Evolutionary conservation across 2,888 invertebrate species (phyloP), one percentile per base, ranked within the genome.

Genomic region (Pterostichus madidus): DNA sequence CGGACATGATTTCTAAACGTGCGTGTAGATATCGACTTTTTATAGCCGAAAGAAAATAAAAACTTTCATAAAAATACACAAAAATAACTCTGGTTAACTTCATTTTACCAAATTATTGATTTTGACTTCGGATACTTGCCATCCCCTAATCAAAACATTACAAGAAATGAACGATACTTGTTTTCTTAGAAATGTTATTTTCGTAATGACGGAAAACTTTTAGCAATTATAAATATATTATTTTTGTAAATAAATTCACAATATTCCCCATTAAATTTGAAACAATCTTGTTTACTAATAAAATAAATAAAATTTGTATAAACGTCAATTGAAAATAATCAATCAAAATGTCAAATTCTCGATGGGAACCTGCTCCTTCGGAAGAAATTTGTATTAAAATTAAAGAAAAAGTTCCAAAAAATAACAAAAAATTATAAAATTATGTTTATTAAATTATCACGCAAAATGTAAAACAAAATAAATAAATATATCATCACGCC

Each of bases 21-120:
- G 81, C 81, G 81, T 81, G 81, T 44, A 75, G 81, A 81, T 75
- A 81, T 81, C 61, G 81, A 61, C 73, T 81, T 81, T 79, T 79
- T 75, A 75, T 75, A 31, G 75, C 61, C 49, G 13, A 75, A 81
- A 81, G 53, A 53, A 80, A 75, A 81, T 73, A 81, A 73, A 81
- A 81, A 75, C 59, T 81, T 81, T 56, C 73, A 80, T 80, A 73
- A 80, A 79, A 80, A 80, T 80, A 80, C 80, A 80, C 35, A 71
- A 80, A 80, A 56, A 79, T 79, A 79, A 79, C 44, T 49, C 15
- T 24, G 24, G 11, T n/a, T 61, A 49, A 13, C 75, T 75, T 75
- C 32, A 75, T 49, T 75, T 75, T 44, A 79, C 61, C 64, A 17
- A 75, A 75, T 31, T 49, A 49, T 52, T 52, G 52, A 75, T 17